Evolutionary conservation across 2,797 vertebrate species (phyloP).

Genomic region (Hyperoplus lanceolatus): DNA sequence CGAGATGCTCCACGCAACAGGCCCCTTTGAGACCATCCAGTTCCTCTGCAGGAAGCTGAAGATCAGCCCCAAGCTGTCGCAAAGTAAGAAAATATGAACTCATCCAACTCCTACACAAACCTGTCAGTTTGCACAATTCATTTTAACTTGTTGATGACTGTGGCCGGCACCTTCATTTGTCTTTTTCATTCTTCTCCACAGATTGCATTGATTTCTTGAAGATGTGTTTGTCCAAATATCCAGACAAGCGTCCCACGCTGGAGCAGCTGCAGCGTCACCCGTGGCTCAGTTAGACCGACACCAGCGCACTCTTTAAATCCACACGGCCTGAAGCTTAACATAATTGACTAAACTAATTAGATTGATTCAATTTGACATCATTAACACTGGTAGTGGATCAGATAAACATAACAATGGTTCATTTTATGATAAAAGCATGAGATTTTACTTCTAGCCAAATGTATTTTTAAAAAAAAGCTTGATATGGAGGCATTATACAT

Average conservation of each 20-base stretch:
- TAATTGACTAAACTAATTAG: no score
- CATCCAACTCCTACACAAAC: background rate
- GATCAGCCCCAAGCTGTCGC: background rate
- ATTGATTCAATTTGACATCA: no score
- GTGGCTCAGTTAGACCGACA: conserved; percentile 7
- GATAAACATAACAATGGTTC: no score
- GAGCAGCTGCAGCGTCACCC: background rate
- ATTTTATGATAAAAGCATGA: no score
- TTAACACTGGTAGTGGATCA: no score
- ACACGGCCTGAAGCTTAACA: background rate
- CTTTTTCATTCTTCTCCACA: background rate
- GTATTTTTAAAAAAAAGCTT: no score
- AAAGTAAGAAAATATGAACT: background rate
- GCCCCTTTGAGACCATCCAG: fast-evolving
- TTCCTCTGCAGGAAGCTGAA: background rate
- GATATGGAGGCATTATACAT: no score
- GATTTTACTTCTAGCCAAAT: no score
- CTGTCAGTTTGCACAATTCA: background rate
- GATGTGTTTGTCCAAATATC: background rate
- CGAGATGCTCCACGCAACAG: background rate
- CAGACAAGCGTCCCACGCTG: background rate
- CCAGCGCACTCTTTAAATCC: background rate
- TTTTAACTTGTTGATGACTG: background rate
- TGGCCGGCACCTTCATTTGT: background rate
- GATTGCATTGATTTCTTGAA: background rate